phyloP scores from a whole-genome alignment of 2,113 vertebrate species.

The Hippocampus abdominalis region DNA sequence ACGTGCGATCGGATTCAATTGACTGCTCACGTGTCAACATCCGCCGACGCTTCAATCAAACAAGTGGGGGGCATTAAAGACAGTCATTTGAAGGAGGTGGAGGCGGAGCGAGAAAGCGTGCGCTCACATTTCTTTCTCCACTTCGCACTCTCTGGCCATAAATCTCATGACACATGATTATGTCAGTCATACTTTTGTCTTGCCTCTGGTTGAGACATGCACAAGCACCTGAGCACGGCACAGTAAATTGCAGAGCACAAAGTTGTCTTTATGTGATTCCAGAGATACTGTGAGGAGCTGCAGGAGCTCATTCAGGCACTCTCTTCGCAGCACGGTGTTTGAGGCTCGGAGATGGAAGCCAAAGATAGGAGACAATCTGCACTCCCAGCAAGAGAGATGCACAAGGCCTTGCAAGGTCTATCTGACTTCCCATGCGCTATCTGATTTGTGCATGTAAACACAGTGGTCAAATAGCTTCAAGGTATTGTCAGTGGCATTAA shows the following conservation, averaged over 20 bases:
- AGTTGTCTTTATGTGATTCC: slow-evolving; percentile 69
- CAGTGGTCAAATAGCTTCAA: slow-evolving; percentile 55
- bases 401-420: slow-evolving; percentile 55
- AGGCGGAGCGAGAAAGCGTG: slow-evolving; percentile 45
- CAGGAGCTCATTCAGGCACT: slow-evolving; percentile 61
- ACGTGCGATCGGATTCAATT: slow-evolving; percentile 2
- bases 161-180: slow-evolving; percentile 77
- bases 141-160: slow-evolving; percentile 65
- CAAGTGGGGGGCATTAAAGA: slow-evolving; percentile 62
- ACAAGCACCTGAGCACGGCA: slow-evolving; percentile 68
- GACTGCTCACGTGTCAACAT: slow-evolving; percentile 30
- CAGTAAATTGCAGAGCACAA: slow-evolving; percentile 71
- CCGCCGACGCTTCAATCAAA: slow-evolving; percentile 55
- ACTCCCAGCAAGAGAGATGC: slow-evolving; percentile 63
- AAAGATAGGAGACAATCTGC: slow-evolving; percentile 66
- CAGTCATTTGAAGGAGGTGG: slow-evolving; percentile 64
- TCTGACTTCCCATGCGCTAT: slow-evolving; percentile 67
- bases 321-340: slow-evolving; percentile 54
- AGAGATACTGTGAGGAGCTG: slow-evolving; percentile 59
- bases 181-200: slow-evolving; percentile 75
- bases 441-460: slow-evolving; percentile 68
- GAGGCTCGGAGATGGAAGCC: slow-evolving; percentile 52
- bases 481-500: slow-evolving; percentile 57
- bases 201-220: slow-evolving; percentile 77
- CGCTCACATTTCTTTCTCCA: slow-evolving; percentile 58